Evolutionary conservation across 37 sponge, comb jelly and placozoan genomes (phyloP).

Genomic region (Corticium candelabrum): DNA sequence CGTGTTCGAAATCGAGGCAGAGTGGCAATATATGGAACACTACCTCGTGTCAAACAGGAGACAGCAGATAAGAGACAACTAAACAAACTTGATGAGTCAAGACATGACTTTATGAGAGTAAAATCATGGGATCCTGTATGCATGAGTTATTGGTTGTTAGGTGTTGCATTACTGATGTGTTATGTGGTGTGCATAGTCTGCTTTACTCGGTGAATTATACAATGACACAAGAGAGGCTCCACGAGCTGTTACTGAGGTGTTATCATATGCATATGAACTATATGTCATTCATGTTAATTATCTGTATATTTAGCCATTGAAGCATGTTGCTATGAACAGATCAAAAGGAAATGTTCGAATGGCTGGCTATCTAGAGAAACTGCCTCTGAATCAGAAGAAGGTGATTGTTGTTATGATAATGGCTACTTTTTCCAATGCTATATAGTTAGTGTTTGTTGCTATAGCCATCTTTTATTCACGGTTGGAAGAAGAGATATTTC

Average conservation of each 20-base stretch:
- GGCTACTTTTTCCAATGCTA: too few species aligned
- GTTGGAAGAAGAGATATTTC: constrained; percentile 65
- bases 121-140: not conserved
- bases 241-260: not conserved
- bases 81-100: not conserved
- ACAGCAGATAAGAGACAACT: not conserved
- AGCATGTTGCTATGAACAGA: not conserved
- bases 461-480: constrained; percentile 15
- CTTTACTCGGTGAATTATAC: not conserved
- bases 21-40: not conserved
- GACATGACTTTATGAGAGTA: not conserved
- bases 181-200: not conserved
- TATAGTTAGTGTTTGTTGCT: not conserved
- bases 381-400: constrained; percentile 52
- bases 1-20: not conserved
- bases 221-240: not conserved
- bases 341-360: constrained; percentile 34
- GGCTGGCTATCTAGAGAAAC: constrained; percentile 56
- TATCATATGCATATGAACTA: too few species aligned
- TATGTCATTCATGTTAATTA: not conserved
- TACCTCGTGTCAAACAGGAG: not conserved
- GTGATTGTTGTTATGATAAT: constrained; percentile 31
- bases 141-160: not conserved
- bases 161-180: not conserved
- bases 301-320: not conserved